Evolutionary conservation across 37 sponge, comb jelly and placozoan species (phyloP).

Genomic region (Mnemiopsis leidyi): DNA sequence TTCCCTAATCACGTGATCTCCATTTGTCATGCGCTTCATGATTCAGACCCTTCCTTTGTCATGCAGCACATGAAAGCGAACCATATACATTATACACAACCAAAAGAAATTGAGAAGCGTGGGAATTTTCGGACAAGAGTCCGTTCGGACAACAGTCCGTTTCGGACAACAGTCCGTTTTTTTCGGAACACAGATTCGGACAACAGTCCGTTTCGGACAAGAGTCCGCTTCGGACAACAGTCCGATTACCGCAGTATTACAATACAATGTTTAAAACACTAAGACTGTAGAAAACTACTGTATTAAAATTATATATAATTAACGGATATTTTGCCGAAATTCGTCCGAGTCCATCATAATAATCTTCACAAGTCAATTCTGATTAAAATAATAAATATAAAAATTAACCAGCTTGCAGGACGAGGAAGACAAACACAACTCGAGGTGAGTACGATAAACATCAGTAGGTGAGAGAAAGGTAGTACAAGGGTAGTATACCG

Average conservation of each 20-base stretch:
- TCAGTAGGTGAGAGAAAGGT: background rate
- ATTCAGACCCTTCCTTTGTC: too few relatives aligned
- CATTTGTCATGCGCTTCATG: too few relatives aligned
- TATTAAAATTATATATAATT: background rate
- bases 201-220: too few relatives aligned
- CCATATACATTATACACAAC: too few relatives aligned
- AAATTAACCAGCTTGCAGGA: slow-evolving; percentile 11
- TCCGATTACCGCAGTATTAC: background rate
- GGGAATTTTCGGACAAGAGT: too few relatives aligned
- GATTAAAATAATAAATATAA: slow-evolving; percentile 60
- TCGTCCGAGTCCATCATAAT: background rate
- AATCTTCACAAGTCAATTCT: slow-evolving; percentile 16
- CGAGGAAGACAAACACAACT: background rate
- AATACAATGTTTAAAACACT: background rate
- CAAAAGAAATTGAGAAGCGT: too few relatives aligned
- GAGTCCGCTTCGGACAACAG: too few relatives aligned
- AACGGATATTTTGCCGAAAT: background rate
- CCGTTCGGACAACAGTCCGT: too few relatives aligned
- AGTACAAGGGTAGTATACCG: background rate
- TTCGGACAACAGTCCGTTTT: too few relatives aligned
- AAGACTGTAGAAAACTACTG: background rate
- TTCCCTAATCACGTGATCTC: too few relatives aligned
- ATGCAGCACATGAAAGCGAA: too few relatives aligned
- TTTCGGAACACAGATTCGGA: too few relatives aligned
- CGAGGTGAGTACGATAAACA: background rate